These are phyloP conservation scores for Ochropleura plecta DNA, from an alignment of 2,888 invertebrate genomes.

Conservation along the genomic window DNA sequence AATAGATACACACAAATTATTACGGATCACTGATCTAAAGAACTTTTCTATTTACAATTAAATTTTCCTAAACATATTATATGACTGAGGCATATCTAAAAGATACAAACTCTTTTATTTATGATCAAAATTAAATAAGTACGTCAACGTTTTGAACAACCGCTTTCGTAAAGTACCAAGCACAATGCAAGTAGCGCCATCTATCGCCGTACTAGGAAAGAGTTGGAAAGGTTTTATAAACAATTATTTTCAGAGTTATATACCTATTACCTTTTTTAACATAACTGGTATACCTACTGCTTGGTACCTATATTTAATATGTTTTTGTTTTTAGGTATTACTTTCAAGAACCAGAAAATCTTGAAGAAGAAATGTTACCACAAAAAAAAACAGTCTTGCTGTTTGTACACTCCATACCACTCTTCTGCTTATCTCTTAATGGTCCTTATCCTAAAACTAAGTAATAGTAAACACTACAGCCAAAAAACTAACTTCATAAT, in stretches of 20 bases:
- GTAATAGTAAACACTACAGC: neutral
- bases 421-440: neutral
- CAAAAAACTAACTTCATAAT: neutral
- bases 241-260: neutral
- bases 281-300: neutral
- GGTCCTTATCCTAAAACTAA: too few species aligned
- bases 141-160: neutral
- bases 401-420: neutral
- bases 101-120: too few species aligned
- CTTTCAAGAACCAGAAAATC: neutral
- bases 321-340: neutral
- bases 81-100: too few species aligned
- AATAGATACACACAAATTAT: too few species aligned
- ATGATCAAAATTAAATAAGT: too few species aligned
- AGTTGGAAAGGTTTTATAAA: neutral
- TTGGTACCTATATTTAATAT: neutral
- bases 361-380: neutral
- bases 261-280: neutral
- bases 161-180: neutral
- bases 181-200: slow-evolving; percentile 48
- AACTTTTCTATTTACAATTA: too few species aligned
- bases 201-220: slow-evolving; percentile 12
- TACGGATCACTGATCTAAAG: too few species aligned
- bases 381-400: neutral
- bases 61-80: too few species aligned